Evolutionary conservation across 2,888 invertebrate genomes (phyloP).

Genomic region (Lypha dubia): DNA sequence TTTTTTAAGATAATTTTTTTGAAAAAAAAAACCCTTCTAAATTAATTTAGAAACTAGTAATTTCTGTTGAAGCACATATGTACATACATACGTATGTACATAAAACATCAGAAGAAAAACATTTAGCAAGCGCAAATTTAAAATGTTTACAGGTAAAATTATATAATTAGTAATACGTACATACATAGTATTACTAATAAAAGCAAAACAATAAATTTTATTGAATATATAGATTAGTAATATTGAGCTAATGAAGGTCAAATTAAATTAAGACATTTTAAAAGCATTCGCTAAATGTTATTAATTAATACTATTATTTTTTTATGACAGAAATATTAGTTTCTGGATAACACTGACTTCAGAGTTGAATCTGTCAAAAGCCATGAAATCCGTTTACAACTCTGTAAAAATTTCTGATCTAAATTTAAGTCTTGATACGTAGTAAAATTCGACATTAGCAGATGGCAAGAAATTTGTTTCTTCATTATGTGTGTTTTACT

Average conservation of each 20-base stretch:
- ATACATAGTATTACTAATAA: not conserved
- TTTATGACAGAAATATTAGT: too few species aligned
- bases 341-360: too few species aligned
- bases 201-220: not conserved
- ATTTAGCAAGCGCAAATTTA: not conserved
- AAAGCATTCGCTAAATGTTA: not conserved
- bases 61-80: too few species aligned
- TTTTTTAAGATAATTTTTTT: not conserved
- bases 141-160: not conserved
- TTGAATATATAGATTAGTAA: not conserved
- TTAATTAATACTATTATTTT: not conserved
- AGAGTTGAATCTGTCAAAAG: too few species aligned
- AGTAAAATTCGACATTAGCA: too few species aligned
- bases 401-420: too few species aligned
- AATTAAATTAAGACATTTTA: not conserved
- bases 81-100: too few species aligned
- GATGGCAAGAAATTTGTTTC: too few species aligned
- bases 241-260: constrained; percentile 20
- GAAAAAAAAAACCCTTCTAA: constrained; percentile 33
- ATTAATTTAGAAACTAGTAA: constrained; percentile 25
- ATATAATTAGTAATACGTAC: constrained; percentile 12
- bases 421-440: too few species aligned
- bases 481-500: too few species aligned
- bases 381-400: too few species aligned
- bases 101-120: not conserved